Evolutionary conservation across 2,888 invertebrate genomes (phyloP), one percentile per base, ranked within the genome.

Genomic region (Lithodes maja): DNA sequence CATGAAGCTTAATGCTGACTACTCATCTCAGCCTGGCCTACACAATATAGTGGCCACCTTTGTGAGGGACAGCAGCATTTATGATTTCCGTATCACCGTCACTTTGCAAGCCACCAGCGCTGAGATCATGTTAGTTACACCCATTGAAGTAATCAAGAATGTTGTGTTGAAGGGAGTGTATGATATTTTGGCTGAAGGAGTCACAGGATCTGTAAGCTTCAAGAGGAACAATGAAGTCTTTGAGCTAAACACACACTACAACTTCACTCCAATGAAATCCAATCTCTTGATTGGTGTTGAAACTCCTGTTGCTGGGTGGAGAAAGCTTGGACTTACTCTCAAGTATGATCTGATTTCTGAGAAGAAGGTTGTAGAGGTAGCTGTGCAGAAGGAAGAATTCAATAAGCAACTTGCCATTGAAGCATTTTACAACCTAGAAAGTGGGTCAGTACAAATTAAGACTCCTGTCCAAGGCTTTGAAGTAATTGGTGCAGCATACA

Each of bases 381-480:
- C 74, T 50, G 12, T 86, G 2, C 54, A 74, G 52, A 86, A 86
- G 52, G 83, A 86, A 9, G 33, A 50, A n/a, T 49, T 84, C 49
- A 52, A 53, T 12, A 85, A 83, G 77, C 75, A 85, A 17, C 17
- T 88, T 52, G 71, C 33, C 33, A n/a, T 83, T n/a, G 86, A 90
- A 50, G 86, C 52, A 52, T 71, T 55, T 15, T 89, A 83, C n/a
- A 71, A 55, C 49, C 61, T 80, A 2, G 80, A 88, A 33, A 78
- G 69, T 61, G 90, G 88, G 2, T 83, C 69, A 33, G 17, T 88
- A 33, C 85, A 83, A 17, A 15, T 90, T 12, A 68, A 79, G 71
- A 83, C 86, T 49, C 88, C 90, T n/a, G 12, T 88, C n/a, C 17
- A 69, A 69, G 86, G 86, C 17, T 88, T 81, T 79, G 86, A 85